phyloP scores from a whole-genome alignment of 2,888 invertebrate species.

The Rhamnusium bicolor region DNA sequence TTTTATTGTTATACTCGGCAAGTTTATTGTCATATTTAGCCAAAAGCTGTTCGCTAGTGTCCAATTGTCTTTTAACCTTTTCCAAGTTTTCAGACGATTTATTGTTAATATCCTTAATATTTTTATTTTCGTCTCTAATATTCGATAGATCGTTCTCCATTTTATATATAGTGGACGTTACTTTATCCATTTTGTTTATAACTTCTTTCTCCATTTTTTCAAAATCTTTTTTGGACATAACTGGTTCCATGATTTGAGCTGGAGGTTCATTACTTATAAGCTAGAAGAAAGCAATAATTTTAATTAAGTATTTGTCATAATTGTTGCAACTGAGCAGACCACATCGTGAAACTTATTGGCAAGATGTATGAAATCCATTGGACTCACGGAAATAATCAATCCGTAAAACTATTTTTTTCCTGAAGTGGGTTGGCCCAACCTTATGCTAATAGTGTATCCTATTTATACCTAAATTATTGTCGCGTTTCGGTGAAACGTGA shows the following conservation, averaged over 20 bases:
- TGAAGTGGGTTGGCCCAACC: too few species aligned
- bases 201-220: conserved; percentile 61
- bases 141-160: conserved; percentile 64
- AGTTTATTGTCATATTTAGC: conserved; percentile 75
- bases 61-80: conserved; percentile 70
- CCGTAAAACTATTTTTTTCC: too few species aligned
- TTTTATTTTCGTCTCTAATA: conserved; percentile 68
- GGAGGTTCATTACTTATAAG: conserved; percentile 50
- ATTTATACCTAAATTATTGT: too few species aligned
- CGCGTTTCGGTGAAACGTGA: too few species aligned
- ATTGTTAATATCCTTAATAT: conserved; percentile 70
- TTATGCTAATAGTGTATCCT: too few species aligned
- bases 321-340: too few species aligned
- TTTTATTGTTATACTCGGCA: conserved; percentile 70
- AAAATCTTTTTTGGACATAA: conserved; percentile 62
- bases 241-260: conserved; percentile 55
- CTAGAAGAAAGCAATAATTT: conserved; percentile 35
- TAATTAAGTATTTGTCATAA: too few species aligned
- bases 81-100: conserved; percentile 71
- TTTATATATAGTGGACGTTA: conserved; percentile 56
- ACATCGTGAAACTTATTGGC: too few species aligned
- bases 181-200: conserved; percentile 64
- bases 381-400: too few species aligned
- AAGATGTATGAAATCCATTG: too few species aligned
- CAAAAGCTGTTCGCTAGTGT: conserved; percentile 74